A percentile compares a stretch with the other conserved stretches of the same genome.
Conservation (phyloP, 2,888 invertebrate species). For the Mylabris sibirica region DNA sequence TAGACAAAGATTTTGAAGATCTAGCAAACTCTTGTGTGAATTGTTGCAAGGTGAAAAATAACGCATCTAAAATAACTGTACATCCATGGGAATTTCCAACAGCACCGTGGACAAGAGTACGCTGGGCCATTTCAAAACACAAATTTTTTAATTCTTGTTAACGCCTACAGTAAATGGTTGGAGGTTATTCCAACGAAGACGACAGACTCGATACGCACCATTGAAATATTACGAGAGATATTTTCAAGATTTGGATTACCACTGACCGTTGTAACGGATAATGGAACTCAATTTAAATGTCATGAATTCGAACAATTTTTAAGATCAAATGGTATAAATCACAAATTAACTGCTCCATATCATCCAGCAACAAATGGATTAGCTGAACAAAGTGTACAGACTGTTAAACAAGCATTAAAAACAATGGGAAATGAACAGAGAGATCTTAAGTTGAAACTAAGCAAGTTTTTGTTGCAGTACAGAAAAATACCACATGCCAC, state of each 20-base stretch:
- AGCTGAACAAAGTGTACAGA: conserved; percentile 22
- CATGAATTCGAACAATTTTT: conserved; percentile 24
- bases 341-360: conserved; percentile 18
- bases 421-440: background rate
- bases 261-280: conserved; percentile 3
- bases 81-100: conserved; percentile 31
- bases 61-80: conserved; percentile 38
- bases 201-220: background rate
- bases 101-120: no score
- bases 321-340: conserved; percentile 24
- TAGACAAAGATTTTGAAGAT: conserved; percentile 44
- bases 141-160: no score
- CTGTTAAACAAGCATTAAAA: conserved; percentile 21
- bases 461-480: background rate
- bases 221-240: background rate
- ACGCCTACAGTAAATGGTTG: conserved; percentile 20
- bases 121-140: no score
- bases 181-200: conserved; percentile 24
- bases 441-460: background rate
- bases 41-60: conserved; percentile 33
- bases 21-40: no score
- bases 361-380: conserved; percentile 22
- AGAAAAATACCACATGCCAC: background rate
- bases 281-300: conserved; percentile 18
- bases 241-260: conserved; percentile 9